These are phyloP conservation scores for Tuta absoluta DNA, from an alignment of 2,888 invertebrate genomes.

Conservation along the genomic window DNA sequence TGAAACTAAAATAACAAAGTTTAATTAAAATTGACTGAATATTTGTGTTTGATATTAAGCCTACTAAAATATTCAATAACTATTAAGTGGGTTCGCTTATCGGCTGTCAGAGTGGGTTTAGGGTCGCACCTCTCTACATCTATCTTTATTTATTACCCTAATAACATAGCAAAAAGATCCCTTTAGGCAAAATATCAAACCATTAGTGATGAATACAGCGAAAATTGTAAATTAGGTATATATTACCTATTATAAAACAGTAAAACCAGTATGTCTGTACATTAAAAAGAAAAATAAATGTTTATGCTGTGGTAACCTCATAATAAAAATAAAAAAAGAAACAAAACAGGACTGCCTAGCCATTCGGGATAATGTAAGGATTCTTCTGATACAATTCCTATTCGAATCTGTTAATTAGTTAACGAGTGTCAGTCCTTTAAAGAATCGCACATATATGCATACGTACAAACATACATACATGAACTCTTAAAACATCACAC, in stretches of 20 bases:
- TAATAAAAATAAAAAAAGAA: too few relatives aligned
- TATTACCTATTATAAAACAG: neutral
- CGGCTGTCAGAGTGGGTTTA: neutral
- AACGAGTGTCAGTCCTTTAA: too few relatives aligned
- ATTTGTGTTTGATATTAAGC: neutral
- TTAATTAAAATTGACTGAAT: constrained; percentile 1
- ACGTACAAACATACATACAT: too few relatives aligned
- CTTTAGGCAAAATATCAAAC: neutral
- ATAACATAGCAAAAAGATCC: constrained; percentile 22
- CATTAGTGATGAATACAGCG: neutral
- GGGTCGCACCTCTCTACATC: neutral
- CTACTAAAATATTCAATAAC: constrained; percentile 9
- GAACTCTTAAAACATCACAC: too few relatives aligned
- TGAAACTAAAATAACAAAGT: neutral
- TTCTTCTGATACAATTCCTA: too few relatives aligned
- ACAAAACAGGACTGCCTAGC: too few relatives aligned
- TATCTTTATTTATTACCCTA: constrained; percentile 21
- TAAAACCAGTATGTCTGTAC: too few relatives aligned
- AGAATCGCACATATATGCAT: too few relatives aligned
- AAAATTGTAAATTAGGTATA: neutral
- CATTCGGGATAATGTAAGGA: too few relatives aligned
- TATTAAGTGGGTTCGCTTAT: constrained; percentile 10
- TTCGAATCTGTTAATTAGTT: too few relatives aligned
- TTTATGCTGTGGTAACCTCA: too few relatives aligned
- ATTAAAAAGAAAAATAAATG: too few relatives aligned